phyloP scores from a whole-genome alignment of 2,113 vertebrate genomes.

The Centrocercus urophasianus region DNA sequence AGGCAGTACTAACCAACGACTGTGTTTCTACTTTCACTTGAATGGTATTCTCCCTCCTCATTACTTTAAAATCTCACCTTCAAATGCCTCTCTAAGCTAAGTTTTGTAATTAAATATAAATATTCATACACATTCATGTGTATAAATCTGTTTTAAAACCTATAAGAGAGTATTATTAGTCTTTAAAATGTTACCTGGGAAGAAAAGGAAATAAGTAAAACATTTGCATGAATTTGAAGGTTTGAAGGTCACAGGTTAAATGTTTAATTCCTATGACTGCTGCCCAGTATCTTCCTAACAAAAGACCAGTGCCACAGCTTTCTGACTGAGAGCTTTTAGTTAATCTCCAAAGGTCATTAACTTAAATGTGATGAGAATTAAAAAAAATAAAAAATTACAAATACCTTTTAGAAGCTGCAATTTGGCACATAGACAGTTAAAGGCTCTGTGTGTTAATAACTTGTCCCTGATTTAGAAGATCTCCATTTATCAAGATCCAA shows the following conservation, averaged over 20 bases:
- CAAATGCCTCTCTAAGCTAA: not conserved
- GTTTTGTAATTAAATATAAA: constrained; percentile 37
- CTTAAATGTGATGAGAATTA: not conserved
- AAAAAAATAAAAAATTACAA: not conserved
- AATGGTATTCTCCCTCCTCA: not conserved
- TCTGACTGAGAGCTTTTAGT: not conserved
- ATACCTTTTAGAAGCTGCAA: not conserved
- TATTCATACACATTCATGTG: not conserved
- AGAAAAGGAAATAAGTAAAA: not conserved
- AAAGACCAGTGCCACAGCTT: not conserved
- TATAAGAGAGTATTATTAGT: not conserved
- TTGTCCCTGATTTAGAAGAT: constrained; percentile 53
- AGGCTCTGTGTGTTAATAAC: constrained; percentile 40
- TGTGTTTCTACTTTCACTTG: not conserved
- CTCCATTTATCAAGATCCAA: constrained; percentile 57
- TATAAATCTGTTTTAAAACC: not conserved
- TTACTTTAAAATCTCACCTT: constrained; percentile 34
- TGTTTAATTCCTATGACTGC: not conserved
- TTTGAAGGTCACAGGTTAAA: not conserved
- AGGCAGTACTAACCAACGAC: not conserved
- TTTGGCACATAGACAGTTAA: constrained; percentile 16
- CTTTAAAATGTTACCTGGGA: not conserved
- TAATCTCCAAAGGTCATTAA: not conserved
- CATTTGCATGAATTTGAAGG: not conserved
- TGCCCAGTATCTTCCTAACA: not conserved